Evolutionary conservation across 2,113 vertebrate genomes (phyloP).

Genomic region (Anser cygnoides): DNA sequence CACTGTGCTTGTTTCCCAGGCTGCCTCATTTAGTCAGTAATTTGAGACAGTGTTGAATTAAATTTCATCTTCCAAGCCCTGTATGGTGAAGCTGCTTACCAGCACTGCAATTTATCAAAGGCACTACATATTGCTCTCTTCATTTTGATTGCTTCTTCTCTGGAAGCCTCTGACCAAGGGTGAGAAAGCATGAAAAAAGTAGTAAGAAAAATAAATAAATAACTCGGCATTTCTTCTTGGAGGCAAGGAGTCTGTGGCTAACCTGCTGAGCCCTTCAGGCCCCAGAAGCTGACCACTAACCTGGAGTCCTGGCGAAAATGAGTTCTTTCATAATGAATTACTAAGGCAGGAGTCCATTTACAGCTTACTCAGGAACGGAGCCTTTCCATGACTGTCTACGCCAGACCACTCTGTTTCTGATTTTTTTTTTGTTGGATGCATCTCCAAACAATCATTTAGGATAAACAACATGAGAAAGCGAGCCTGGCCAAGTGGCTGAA

Average conservation of each 20-base stretch:
- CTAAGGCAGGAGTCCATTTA: neutral
- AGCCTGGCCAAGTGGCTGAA: slow-evolving; percentile 22
- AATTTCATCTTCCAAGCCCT: neutral
- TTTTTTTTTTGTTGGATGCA: slow-evolving; percentile 57
- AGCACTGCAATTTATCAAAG: slow-evolving; percentile 39
- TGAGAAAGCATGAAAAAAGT: neutral
- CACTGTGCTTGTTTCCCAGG: slow-evolving; percentile 34
- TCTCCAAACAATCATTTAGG: slow-evolving; percentile 54
- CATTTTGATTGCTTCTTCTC: neutral
- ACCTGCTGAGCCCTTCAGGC: neutral
- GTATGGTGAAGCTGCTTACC: slow-evolving; percentile 2
- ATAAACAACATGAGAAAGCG: slow-evolving; percentile 15
- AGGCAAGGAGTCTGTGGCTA: neutral
- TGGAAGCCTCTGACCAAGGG: neutral
- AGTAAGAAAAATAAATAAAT: neutral
- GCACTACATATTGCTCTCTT: neutral
- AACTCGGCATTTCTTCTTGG: neutral
- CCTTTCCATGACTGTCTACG: neutral
- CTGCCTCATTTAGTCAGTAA: slow-evolving; percentile 21
- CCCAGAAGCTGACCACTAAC: neutral
- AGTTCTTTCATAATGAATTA: slow-evolving; percentile 25
- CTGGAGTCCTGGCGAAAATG: neutral
- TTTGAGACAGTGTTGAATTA: slow-evolving; percentile 40
- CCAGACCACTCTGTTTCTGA: neutral
- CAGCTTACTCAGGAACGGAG: neutral